These are phyloP conservation scores for Pseudopodoces humilis DNA, from an alignment of 2,113 vertebrate species.

Conservation along the genomic window DNA sequence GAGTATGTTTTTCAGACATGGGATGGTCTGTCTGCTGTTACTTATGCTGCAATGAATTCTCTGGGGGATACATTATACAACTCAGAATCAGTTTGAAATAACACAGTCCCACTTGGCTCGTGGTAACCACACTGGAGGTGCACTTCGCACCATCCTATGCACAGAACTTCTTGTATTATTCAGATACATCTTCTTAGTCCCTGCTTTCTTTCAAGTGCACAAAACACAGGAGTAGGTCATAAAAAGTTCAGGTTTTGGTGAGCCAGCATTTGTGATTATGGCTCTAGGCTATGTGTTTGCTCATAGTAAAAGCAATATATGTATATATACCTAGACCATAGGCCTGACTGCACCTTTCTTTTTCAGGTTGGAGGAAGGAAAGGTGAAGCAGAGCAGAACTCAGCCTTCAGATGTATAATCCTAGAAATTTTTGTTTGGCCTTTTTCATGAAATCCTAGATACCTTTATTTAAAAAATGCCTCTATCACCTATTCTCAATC, in stretches of 20 bases:
- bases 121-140: not conserved
- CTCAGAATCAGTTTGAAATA: slow-evolving; percentile 17
- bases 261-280: not conserved
- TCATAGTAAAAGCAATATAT: not conserved
- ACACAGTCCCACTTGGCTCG: not conserved
- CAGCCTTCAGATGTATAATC: not conserved
- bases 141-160: not conserved
- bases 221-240: not conserved
- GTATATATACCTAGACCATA: not conserved
- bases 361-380: not conserved
- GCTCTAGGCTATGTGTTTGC: not conserved
- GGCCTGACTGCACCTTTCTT: not conserved
- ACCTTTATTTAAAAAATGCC: not conserved
- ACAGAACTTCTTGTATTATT: not conserved
- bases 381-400: not conserved
- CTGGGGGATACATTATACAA: not conserved
- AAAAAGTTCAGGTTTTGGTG: not conserved
- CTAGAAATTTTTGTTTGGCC: not conserved
- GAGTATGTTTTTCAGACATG: slow-evolving; percentile 8
- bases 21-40: not conserved
- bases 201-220: not conserved
- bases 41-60: not conserved
- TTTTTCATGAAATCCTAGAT: not conserved
- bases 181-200: not conserved
- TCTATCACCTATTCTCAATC: not conserved